Percentiles rank a stretch among this genome's conserved stretches.
These are phyloP conservation scores for Ramphastos sulfuratus DNA, from an alignment of 2,113 vertebrate genomes.

Conservation along the genomic window DNA sequence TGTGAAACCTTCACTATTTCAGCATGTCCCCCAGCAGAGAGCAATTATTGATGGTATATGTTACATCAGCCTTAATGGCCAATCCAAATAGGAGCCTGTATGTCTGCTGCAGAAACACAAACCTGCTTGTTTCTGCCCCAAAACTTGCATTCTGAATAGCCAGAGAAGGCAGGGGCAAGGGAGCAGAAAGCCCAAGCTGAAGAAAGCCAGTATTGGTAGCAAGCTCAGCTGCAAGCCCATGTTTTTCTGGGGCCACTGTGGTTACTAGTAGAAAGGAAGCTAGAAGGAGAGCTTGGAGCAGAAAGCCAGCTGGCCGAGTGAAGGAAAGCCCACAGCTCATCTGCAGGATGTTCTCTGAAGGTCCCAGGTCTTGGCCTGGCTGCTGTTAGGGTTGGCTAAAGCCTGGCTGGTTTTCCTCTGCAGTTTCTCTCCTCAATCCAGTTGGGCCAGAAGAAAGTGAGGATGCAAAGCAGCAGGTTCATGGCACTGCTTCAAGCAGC, in stretches of 20 bases:
- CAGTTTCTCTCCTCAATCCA: not conserved
- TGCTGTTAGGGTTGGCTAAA: not conserved
- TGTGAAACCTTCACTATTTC: not conserved
- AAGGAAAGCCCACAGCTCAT: not conserved
- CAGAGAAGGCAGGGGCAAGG: not conserved
- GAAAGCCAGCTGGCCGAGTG: not conserved
- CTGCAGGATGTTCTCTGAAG: not conserved
- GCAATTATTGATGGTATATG: not conserved
- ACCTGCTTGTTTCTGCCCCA: not conserved
- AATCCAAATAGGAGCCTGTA: rapidly evolving
- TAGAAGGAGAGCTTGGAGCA: not conserved
- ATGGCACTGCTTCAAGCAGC: not conserved
- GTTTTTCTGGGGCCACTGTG: not conserved
- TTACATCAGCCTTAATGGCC: not conserved
- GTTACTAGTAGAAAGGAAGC: not conserved
- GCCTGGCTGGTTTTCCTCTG: not conserved
- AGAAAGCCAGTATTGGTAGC: not conserved
- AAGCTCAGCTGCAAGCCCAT: not conserved
- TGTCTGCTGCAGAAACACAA: not conserved
- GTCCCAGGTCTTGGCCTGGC: not conserved
- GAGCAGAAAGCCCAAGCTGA: not conserved
- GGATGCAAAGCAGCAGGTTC: not conserved
- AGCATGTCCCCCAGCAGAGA: not conserved
- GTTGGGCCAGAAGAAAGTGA: not conserved
- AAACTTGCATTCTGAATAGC: not conserved